A percentile compares a stretch with the other conserved stretches of the same genome.
These are phyloP conservation scores for Cariama cristata DNA, from an alignment of 2,113 vertebrate genomes.

Conservation along the genomic window DNA sequence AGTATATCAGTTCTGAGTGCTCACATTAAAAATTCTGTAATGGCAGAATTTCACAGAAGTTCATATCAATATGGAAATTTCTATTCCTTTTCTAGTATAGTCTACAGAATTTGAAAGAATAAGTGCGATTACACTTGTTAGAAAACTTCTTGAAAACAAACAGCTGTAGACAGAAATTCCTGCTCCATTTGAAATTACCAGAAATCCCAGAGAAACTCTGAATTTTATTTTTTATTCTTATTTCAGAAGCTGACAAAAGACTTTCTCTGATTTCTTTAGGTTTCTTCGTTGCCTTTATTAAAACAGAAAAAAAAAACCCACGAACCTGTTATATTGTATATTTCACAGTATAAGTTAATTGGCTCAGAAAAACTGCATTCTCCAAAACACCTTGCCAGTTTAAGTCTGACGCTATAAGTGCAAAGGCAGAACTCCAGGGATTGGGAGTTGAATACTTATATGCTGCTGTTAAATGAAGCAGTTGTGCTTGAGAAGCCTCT, in stretches of 20 bases:
- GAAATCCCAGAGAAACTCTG: not conserved
- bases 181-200: not conserved
- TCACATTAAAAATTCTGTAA: not conserved
- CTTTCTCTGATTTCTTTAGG: not conserved
- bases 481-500: constrained; percentile 50
- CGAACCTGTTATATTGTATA: not conserved
- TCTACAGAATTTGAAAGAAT: not conserved
- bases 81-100: not conserved
- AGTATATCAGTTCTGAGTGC: not conserved
- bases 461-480: constrained; percentile 51
- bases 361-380: constrained; percentile 8
- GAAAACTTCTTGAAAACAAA: not conserved
- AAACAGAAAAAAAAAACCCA: not conserved
- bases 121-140: not conserved
- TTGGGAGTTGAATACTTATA: constrained; percentile 15
- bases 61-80: not conserved
- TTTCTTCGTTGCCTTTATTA: not conserved
- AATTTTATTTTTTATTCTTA: not conserved
- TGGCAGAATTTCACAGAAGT: not conserved
- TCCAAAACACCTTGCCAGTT: not conserved
- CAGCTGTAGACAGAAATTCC: not conserved
- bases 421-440: constrained; percentile 21
- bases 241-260: not conserved
- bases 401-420: not conserved
- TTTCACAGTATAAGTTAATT: not conserved